phyloP scores from a whole-genome alignment of 1,140 invertebrate species.

The Monomorium pharaonis region DNA sequence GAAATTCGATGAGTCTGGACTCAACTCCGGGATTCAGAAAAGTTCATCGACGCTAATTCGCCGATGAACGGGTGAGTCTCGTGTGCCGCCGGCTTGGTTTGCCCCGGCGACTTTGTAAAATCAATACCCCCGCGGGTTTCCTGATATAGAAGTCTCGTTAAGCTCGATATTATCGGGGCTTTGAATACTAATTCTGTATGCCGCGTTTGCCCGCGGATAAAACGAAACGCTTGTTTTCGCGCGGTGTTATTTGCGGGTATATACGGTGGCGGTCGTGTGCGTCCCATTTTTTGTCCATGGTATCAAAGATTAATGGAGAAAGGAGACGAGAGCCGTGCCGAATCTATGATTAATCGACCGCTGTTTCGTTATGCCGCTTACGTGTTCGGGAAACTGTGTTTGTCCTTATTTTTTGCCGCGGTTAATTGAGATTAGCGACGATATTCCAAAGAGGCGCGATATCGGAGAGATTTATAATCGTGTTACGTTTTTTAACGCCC shows the following conservation, averaged over 20 bases:
- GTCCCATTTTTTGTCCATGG: constrained; percentile 39
- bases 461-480: constrained; percentile 38
- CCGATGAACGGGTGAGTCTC: constrained; percentile 45
- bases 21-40: constrained; percentile 22
- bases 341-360: constrained; percentile 52
- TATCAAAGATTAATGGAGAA: constrained; percentile 56
- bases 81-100: constrained; percentile 20
- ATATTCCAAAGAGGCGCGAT: constrained; percentile 51
- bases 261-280: constrained; percentile 32
- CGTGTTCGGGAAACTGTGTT: constrained; percentile 39
- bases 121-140: constrained; percentile 52
- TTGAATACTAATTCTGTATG: constrained; percentile 50
- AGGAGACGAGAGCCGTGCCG: constrained; percentile 48
- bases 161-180: constrained; percentile 45
- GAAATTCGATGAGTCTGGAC: not conserved
- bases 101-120: constrained; percentile 51
- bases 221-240: constrained; percentile 51
- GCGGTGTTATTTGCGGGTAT: constrained; percentile 17
- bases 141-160: constrained; percentile 59
- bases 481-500: constrained; percentile 30
- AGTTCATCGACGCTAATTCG: constrained; percentile 49
- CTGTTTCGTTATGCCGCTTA: constrained; percentile 41
- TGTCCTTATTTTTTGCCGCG: constrained; percentile 42
- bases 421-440: constrained; percentile 50
- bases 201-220: constrained; percentile 4